phyloP scores from a whole-genome alignment of 30 jellyfish, hydroid and myxozoan species.

The Pelagia noctiluca region DNA sequence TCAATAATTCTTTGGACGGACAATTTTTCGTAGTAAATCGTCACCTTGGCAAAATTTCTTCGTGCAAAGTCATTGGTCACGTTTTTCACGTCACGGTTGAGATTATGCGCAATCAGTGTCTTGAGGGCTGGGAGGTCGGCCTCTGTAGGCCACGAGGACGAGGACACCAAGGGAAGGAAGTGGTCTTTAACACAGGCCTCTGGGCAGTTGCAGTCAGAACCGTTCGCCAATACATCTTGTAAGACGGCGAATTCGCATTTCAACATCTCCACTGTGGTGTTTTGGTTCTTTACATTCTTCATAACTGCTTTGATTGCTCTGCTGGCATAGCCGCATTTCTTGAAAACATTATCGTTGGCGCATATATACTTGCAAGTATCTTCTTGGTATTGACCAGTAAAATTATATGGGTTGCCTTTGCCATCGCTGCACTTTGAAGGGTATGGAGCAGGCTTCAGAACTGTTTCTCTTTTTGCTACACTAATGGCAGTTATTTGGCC shows the following conservation, averaged over 20 bases:
- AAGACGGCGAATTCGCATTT: too few species aligned
- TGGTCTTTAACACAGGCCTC: slow-evolving; percentile 35
- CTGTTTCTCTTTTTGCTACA: slow-evolving; percentile 52
- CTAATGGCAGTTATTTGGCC: slow-evolving; percentile 63
- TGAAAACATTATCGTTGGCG: slow-evolving; percentile 12
- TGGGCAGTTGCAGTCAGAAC: slow-evolving; percentile 19
- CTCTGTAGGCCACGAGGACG: slow-evolving; percentile 45
- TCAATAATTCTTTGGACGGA: neutral
- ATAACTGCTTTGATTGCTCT: slow-evolving; percentile 3
- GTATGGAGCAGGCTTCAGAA: slow-evolving; percentile 68
- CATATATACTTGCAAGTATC: slow-evolving; percentile 54
- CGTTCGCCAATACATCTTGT: slow-evolving; percentile 30
- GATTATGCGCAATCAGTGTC: neutral
- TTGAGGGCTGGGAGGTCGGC: slow-evolving; percentile 24
- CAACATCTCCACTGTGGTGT: slow-evolving; percentile 46
- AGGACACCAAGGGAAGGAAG: slow-evolving; percentile 14
- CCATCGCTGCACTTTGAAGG: slow-evolving; percentile 71
- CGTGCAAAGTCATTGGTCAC: slow-evolving; percentile 14
- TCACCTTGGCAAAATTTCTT: slow-evolving; percentile 24
- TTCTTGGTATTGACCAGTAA: slow-evolving; percentile 78
- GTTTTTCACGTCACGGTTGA: slow-evolving; percentile 15
- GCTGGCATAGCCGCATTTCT: slow-evolving; percentile 39
- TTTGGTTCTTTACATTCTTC: neutral
- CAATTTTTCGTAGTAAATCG: slow-evolving; percentile 36
- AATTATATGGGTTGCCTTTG: neutral